Evolutionary conservation across 2,888 invertebrate species (phyloP).

Genomic region (Melolontha melolontha): DNA sequence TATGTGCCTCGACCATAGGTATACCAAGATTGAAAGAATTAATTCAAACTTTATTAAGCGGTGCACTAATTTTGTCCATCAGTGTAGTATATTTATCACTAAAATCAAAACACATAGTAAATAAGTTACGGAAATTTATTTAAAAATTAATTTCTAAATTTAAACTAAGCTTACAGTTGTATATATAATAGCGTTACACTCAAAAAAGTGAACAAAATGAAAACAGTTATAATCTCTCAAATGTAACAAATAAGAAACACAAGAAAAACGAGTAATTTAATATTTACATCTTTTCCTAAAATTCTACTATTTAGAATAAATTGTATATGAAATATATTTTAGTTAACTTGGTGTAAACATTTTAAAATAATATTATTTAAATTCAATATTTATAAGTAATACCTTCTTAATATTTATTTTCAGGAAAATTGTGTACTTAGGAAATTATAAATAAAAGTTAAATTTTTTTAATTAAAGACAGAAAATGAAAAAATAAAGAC

Average conservation of each 20-base stretch:
- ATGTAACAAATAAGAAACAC: conserved; percentile 27
- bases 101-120: conserved; percentile 33
- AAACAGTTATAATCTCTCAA: conserved; percentile 30
- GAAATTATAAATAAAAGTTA: neutral
- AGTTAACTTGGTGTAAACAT: conserved; percentile 23
- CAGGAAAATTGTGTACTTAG: neutral
- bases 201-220: conserved; percentile 3
- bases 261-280: conserved; percentile 21
- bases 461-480: too few species aligned
- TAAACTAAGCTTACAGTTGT: conserved; percentile 26
- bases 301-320: conserved; percentile 14
- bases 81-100: too few species aligned
- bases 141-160: conserved; percentile 48
- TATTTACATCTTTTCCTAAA: conserved; percentile 19
- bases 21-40: too few species aligned
- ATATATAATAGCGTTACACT: conserved; percentile 26
- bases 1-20: too few species aligned
- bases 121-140: conserved; percentile 51
- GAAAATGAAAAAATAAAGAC: too few species aligned
- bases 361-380: conserved; percentile 13
- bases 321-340: conserved; percentile 14
- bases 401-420: conserved; percentile 1
- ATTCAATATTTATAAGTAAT: neutral
- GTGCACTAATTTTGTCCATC: too few species aligned
- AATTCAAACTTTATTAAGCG: too few species aligned